Conservation (phyloP, 2,797 vertebrate species). For the Sylvilagus floridanus region DNA sequence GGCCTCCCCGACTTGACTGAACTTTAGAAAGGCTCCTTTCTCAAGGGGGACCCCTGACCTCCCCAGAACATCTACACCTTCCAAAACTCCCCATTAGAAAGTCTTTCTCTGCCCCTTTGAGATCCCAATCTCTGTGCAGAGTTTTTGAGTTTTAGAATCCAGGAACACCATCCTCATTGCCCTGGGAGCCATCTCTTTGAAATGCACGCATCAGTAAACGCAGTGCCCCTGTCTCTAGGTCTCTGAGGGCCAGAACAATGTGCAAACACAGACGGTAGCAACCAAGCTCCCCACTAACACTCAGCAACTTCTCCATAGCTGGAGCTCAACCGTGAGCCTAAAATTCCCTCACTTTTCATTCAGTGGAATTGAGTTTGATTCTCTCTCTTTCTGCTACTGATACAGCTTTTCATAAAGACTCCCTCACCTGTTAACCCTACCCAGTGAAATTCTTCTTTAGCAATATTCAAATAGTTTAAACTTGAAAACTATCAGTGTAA, state of each 20-base stretch:
- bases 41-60: background rate
- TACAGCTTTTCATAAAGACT: background rate
- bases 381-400: background rate
- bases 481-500: background rate
- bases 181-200: background rate
- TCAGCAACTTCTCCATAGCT: background rate
- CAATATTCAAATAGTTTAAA: conserved; percentile 31
- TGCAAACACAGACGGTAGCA: too few relatives aligned
- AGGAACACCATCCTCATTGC: background rate
- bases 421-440: background rate
- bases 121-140: background rate
- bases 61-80: background rate
- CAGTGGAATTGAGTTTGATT: background rate
- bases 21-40: background rate
- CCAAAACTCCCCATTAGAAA: background rate
- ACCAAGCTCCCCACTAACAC: too few relatives aligned
- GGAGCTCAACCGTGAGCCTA: background rate
- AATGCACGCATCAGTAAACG: background rate
- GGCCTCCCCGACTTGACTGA: background rate
- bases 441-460: background rate
- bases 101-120: background rate
- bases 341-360: background rate
- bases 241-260: background rate
- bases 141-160: background rate
- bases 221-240: background rate